phyloP scores from a whole-genome alignment of 2,888 invertebrate species.

The Parascotia fuliginaria region DNA sequence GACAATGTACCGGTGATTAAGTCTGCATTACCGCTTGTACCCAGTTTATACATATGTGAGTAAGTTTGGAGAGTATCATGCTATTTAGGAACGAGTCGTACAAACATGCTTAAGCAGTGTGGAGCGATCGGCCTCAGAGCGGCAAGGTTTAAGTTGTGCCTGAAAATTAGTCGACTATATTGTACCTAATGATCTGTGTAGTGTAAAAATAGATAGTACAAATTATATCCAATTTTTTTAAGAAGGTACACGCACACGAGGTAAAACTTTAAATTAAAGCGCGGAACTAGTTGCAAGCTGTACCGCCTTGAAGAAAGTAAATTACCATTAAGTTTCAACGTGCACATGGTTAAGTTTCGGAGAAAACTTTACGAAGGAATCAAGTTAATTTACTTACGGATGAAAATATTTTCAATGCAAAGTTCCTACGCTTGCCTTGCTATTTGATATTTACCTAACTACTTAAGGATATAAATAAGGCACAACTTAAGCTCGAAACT shows the following conservation, averaged over 20 bases:
- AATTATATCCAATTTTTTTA: constrained; percentile 40
- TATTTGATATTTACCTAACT: constrained; percentile 28
- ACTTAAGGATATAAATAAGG: constrained; percentile 42
- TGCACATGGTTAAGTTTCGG: constrained; percentile 58
- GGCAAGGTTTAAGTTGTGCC: constrained; percentile 76
- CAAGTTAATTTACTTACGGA: constrained; percentile 48
- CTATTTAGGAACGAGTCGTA: constrained; percentile 75
- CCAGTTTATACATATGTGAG: constrained; percentile 75
- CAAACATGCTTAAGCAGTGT: constrained; percentile 81
- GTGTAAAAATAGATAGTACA: constrained; percentile 33
- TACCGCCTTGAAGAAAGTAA: constrained; percentile 57
- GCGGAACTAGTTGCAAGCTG: constrained; percentile 50
- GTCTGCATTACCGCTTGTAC: constrained; percentile 75
- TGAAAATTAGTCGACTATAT: constrained; percentile 38
- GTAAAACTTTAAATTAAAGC: constrained; percentile 66
- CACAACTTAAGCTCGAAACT: constrained; percentile 74
- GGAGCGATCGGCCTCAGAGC: constrained; percentile 79
- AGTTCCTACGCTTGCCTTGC: constrained; percentile 23
- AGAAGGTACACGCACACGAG: constrained; percentile 51
- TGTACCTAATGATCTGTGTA: constrained; percentile 4
- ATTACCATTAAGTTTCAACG: constrained; percentile 62
- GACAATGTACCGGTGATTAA: constrained; percentile 69
- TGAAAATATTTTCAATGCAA: constrained; percentile 44
- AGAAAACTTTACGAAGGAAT: constrained; percentile 53
- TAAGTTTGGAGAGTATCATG: constrained; percentile 78